Base-by-base conservation (phyloP, 1,140 invertebrate genomes). In the Druon quercuslanigerum region DNA sequence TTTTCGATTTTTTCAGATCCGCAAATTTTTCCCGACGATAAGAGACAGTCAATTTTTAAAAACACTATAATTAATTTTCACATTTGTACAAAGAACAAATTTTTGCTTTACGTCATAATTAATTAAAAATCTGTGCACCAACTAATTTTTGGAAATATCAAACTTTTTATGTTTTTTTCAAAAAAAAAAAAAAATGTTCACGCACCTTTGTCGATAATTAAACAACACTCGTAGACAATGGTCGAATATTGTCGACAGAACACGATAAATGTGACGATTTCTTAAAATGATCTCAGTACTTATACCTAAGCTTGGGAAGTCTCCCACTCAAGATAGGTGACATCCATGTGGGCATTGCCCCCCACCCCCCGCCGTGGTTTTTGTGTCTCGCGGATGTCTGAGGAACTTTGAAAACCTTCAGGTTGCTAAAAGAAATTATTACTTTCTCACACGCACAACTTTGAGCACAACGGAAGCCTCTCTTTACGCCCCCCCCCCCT, bases 201-300 rank as follows among this genome's bases (percentile, higher is more conserved):
- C 33, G 16, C 60, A 66, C 60, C 60, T 66, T 66, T 40, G 33
- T 40, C n/a, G 4, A n/a, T 40, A 33, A 6, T 54, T 54, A 6
- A 6, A 13, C 16, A 13, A 16, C 25, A 66, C 25, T 46, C 16
- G 6, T 5, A 9, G 11, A 66, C 25, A 66, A 66, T 6, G 14
- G 11, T 40, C 60, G 16, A 40, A 66, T 14, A 40, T 25, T 66
- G 33, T 66, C 20, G 25, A 25, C 6, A 40, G 60, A 66, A 46
- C 13, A 66, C 12, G 40, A 66, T 16, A 66, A 9, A 40, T 60
- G 40, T 66, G 60, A 66, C 33, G 33, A 40, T 66, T 66, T 66
- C 14, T 40, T 5, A 66, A 66, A 66, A 40, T 16, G 25, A 46
- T 40, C 14, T n/a, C 60, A n/a, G 33, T 40, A n/a, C 33, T 40